Conservation (phyloP, 2,113 vertebrate species). For the Mixornis gularis region DNA sequence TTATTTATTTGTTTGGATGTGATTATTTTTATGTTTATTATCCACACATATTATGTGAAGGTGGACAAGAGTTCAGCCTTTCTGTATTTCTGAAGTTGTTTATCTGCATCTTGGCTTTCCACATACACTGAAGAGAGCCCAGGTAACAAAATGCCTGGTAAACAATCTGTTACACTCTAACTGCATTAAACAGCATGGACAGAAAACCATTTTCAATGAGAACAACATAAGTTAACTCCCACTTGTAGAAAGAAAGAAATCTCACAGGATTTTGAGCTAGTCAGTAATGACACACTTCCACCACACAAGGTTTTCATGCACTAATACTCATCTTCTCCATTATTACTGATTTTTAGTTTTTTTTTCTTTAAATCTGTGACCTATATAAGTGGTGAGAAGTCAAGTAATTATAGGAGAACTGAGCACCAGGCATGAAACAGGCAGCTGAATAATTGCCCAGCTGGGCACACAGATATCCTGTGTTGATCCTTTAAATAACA, state of each 20-base stretch:
- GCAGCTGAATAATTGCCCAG: background rate
- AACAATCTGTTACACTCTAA: background rate
- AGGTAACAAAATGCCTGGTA: background rate
- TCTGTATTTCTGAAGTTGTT: background rate
- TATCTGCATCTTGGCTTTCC: background rate
- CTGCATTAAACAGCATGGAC: background rate
- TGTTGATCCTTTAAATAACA: background rate
- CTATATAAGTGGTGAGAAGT: background rate
- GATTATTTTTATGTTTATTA: background rate
- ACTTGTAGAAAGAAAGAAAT: background rate
- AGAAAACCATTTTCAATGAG: background rate
- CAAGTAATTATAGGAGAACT: background rate
- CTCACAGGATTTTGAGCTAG: background rate
- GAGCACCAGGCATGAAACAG: background rate
- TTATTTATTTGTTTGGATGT: background rate
- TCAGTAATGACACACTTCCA: background rate
- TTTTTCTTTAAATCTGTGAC: background rate
- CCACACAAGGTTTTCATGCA: background rate
- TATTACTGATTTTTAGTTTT: accelerated
- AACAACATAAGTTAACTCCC: background rate
- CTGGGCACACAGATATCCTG: background rate
- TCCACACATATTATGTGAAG: background rate
- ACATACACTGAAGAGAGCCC: background rate
- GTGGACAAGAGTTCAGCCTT: background rate
- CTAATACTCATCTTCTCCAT: background rate